phyloP scores from a whole-genome alignment of 2,797 vertebrate species.

The Anguilla megastoma region DNA sequence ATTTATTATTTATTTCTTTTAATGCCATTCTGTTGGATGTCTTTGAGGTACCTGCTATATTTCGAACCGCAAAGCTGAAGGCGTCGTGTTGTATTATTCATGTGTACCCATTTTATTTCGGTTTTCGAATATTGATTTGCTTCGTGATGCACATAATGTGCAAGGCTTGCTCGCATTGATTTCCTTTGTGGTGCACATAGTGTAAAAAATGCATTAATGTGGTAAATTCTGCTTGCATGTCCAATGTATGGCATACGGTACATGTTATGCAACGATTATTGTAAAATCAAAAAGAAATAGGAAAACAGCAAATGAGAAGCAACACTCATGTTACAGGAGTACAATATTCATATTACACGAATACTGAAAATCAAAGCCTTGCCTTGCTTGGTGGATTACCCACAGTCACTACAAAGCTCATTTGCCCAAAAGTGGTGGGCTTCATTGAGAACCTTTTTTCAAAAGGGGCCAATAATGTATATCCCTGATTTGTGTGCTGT shows the following conservation, averaged over 20 bases:
- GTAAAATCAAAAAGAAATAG: background rate
- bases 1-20: slow-evolving; percentile 1
- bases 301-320: background rate
- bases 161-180: slow-evolving; percentile 5
- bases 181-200: background rate
- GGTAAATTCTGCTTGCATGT: background rate
- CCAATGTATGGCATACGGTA: background rate
- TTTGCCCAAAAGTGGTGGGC: background rate
- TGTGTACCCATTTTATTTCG: background rate
- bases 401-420: background rate
- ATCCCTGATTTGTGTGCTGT: background rate
- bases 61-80: background rate
- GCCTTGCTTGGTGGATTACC: background rate
- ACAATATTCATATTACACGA: background rate
- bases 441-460: background rate
- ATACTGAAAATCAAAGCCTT: background rate
- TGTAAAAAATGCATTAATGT: slow-evolving; percentile 8
- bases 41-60: background rate
- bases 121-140: slow-evolving; percentile 1
- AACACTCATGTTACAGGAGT: background rate
- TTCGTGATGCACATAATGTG: background rate
- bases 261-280: background rate
- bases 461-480: background rate
- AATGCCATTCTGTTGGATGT: background rate
- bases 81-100: background rate